Percentiles rank a stretch among this genome's conserved stretches.
Evolutionary conservation across 2,113 vertebrate genomes (phyloP).

Genomic region (crab-eating macaque (Macaca fascicularis)): DNA sequence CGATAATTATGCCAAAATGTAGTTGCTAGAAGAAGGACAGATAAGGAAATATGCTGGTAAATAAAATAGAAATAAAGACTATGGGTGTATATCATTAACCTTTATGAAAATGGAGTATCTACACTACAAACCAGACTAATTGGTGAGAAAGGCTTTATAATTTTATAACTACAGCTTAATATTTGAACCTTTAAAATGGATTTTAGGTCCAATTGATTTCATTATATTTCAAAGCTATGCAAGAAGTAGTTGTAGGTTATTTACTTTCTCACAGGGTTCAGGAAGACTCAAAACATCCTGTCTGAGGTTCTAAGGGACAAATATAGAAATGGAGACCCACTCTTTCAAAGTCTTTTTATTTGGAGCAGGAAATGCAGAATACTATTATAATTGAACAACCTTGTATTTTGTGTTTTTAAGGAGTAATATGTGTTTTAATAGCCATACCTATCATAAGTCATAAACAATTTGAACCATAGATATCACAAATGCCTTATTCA

Average conservation of each 20-base stretch:
- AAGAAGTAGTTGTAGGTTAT: not conserved
- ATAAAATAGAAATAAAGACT: not conserved
- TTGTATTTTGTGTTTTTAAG: not conserved
- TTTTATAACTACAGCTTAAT: not conserved
- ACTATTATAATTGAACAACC: not conserved
- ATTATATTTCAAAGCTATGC: not conserved
- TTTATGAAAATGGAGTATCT: not conserved
- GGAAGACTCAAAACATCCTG: not conserved
- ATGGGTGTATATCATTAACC: not conserved
- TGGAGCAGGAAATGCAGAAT: not conserved
- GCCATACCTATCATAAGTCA: not conserved
- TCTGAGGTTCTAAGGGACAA: not conserved
- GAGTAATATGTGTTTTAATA: not conserved
- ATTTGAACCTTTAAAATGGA: not conserved
- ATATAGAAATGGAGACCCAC: not conserved
- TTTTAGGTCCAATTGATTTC: not conserved
- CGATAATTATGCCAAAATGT: not conserved
- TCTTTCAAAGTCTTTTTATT: not conserved
- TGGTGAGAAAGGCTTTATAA: not conserved
- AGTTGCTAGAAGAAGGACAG: not conserved
- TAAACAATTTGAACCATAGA: not conserved
- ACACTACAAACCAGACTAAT: not conserved
- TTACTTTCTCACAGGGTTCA: not conserved
- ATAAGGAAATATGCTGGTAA: not conserved
- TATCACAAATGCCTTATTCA: not conserved